These are phyloP conservation scores for Nipponia nippon DNA, from an alignment of 2,113 vertebrate genomes.

Conservation along the genomic window DNA sequence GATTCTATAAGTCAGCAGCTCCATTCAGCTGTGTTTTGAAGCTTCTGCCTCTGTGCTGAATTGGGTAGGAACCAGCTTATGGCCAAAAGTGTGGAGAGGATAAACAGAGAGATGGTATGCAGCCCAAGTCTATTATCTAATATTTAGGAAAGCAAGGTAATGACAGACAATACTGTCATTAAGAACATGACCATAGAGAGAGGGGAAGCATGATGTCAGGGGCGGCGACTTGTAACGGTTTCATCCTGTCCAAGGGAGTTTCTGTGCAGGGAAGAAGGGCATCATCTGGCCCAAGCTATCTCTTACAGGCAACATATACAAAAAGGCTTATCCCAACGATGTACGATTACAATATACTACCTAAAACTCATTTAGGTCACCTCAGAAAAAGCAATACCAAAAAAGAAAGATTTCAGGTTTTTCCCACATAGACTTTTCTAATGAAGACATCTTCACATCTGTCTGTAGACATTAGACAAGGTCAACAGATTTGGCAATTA, in stretches of 20 bases:
- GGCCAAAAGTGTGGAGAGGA: background rate
- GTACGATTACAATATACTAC: accelerated
- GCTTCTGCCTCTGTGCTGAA: background rate
- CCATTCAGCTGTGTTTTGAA: background rate
- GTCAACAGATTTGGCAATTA: background rate
- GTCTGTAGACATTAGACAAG: background rate
- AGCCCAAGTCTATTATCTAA: background rate
- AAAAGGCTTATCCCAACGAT: background rate
- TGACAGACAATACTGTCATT: background rate
- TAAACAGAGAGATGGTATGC: background rate
- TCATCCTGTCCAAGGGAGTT: background rate
- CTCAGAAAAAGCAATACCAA: background rate
- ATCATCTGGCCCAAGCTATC: background rate
- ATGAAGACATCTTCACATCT: background rate
- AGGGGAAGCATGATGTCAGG: background rate
- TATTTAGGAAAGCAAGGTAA: background rate
- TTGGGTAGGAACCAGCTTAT: background rate
- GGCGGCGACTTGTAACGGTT: background rate
- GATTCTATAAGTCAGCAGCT: background rate
- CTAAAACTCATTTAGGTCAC: background rate
- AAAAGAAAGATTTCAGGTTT: background rate
- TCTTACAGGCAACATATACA: background rate
- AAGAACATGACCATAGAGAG: background rate
- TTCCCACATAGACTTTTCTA: background rate
- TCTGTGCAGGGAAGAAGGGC: background rate